Evolutionary conservation across 2,888 invertebrate genomes (phyloP), one percentile per base, ranked within the genome.

Genomic region (Cheilosia pagana): DNA sequence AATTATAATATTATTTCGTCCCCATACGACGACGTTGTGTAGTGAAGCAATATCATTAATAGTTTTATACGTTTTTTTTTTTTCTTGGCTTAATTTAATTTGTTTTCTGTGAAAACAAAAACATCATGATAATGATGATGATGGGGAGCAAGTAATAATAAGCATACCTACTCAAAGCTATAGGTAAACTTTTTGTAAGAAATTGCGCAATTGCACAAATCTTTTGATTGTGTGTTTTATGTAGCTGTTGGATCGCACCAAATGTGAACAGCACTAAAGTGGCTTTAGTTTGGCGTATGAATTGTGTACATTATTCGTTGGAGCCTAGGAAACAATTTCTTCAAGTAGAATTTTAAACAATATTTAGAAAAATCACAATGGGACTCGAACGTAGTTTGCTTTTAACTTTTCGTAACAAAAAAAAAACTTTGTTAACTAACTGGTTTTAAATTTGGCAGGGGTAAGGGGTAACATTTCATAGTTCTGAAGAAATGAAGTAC

Each of bases 131-230:
- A 35, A 39, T 23, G 41, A 48, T 65, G 52, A 25, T 31, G 48
- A 59, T 59, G 65, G 45, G 65, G 70, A 39, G 63, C 75, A 75
- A 68, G 62, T 68, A 72, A 63, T 74, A 55, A 57, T 53, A 81
- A 70, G 57, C 70, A 71, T 65, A 76, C 28, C 52, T 52, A 50
- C 28, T 53, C 52, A 50, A 21, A 72, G 77, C 65, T 76, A 71
- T 63, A 78, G 68, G 63, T 21, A 71, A 28, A 43, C 62, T 55
- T 67, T 74, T 62, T 74, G 43, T 62, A 63, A 63, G 74, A 74
- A 83, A 83, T 79, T 83, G 83, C 83, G 83, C 83, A 83, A 83
- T 79, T 83, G 70, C 83, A 79, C 74, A 75, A 75, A 70, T 63
- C 60, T 68, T 53, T 74, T 79, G 63, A 70, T 70, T 79, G 74